Conservation (phyloP, 2,888 invertebrate species). For the Nasonovia ribisnigri region DNA sequence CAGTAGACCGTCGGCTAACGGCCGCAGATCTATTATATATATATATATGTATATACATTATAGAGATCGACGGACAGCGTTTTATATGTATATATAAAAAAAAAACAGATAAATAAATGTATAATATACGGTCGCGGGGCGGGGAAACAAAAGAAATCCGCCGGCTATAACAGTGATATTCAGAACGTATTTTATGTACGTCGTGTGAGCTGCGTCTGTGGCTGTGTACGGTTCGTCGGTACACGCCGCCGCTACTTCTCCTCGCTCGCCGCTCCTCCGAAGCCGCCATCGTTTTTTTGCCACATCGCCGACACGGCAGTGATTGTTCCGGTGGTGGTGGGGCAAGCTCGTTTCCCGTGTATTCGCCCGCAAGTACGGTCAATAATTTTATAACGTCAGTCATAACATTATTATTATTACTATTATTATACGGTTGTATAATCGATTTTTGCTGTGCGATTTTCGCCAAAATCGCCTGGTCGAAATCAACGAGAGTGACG, state of each 20-base stretch:
- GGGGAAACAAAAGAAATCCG: constrained; percentile 62
- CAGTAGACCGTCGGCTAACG: constrained; percentile 54
- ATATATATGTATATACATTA: neutral
- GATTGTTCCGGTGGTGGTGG: neutral
- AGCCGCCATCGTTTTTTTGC: neutral
- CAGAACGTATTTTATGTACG: constrained; percentile 31
- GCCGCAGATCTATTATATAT: constrained; percentile 40
- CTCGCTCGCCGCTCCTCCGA: neutral
- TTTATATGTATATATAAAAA: constrained; percentile 22
- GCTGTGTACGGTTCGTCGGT: neutral
- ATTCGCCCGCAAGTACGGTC: neutral
- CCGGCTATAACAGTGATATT: constrained; percentile 62
- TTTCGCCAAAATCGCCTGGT: neutral
- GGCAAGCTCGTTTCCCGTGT: neutral
- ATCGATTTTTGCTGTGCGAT: neutral
- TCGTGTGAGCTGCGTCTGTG: neutral
- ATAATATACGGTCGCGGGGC: constrained; percentile 23
- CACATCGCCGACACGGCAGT: neutral
- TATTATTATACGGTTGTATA: neutral
- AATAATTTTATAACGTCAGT: neutral
- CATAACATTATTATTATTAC: neutral
- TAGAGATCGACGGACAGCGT: constrained; percentile 6
- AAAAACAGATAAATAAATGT: constrained; percentile 11
- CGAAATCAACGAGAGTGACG: neutral
- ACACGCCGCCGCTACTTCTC: neutral